Conservation (phyloP, 2,797 vertebrate species). For the Enteromius mattozi region DNA sequence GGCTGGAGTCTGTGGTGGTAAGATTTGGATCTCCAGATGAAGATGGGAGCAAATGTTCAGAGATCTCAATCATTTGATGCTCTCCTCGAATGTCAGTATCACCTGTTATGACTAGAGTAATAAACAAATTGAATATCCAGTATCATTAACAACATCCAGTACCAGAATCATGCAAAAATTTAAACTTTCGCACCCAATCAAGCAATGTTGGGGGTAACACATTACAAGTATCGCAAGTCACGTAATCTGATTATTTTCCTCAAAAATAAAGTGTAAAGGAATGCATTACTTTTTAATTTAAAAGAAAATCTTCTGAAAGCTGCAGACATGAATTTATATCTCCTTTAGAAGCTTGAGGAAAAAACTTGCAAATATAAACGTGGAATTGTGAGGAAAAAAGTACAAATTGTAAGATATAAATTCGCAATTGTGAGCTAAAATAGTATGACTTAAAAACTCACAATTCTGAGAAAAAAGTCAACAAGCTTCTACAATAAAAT, state of each 20-base stretch:
- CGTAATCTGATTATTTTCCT: too few relatives aligned
- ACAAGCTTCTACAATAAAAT: background rate
- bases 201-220: background rate
- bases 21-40: background rate
- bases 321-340: background rate
- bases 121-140: background rate
- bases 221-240: too few relatives aligned
- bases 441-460: background rate
- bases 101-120: background rate
- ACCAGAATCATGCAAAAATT: background rate
- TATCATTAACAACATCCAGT: background rate
- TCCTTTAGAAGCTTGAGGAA: background rate
- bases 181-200: background rate
- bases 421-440: too few relatives aligned
- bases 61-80: slow-evolving; percentile 7
- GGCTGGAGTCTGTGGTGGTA: background rate
- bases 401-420: background rate
- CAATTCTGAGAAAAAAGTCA: background rate
- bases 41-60: background rate
- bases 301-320: background rate
- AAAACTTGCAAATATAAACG: background rate
- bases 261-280: background rate
- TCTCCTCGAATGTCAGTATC: slow-evolving; percentile 3
- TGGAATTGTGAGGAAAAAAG: background rate
- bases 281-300: background rate